Evolutionary conservation across 2,888 invertebrate species (phyloP).

Genomic region (Phanerotoma sp.): DNA sequence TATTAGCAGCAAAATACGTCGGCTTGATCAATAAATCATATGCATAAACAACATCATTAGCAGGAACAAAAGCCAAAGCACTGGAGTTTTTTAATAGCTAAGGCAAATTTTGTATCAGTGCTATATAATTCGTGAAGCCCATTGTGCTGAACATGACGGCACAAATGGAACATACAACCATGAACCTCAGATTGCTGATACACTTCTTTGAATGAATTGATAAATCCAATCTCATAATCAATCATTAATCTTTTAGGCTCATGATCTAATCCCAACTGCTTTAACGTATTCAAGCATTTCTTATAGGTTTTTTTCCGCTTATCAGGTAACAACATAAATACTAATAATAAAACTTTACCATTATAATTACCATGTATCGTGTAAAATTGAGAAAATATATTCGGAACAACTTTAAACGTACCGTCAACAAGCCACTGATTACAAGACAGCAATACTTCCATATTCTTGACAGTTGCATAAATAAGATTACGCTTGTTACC

Average conservation of each 20-base stretch:
- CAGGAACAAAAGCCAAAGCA: background rate
- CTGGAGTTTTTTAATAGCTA: background rate
- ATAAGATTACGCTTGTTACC: background rate
- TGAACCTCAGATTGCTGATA: background rate
- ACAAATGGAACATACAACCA: background rate
- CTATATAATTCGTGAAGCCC: background rate
- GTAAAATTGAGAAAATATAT: constrained; percentile 2
- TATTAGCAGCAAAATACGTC: too few relatives aligned
- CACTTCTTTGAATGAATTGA: background rate
- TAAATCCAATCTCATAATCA: background rate
- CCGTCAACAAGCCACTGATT: constrained; percentile 3
- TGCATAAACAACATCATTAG: background rate
- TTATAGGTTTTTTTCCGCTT: background rate
- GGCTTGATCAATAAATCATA: too few relatives aligned
- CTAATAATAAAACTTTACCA: background rate
- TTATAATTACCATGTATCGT: background rate
- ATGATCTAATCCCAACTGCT: background rate
- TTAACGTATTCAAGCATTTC: background rate
- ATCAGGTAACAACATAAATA: background rate
- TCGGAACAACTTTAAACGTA: constrained; percentile 3
- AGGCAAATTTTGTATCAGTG: background rate
- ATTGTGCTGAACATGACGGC: background rate
- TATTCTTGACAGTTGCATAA: too few relatives aligned
- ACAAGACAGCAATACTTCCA: too few relatives aligned
- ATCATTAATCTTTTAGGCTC: background rate